These are phyloP conservation scores for Corythornis madagascariensis DNA, from an alignment of 2,113 vertebrate species.

Conservation along the genomic window DNA sequence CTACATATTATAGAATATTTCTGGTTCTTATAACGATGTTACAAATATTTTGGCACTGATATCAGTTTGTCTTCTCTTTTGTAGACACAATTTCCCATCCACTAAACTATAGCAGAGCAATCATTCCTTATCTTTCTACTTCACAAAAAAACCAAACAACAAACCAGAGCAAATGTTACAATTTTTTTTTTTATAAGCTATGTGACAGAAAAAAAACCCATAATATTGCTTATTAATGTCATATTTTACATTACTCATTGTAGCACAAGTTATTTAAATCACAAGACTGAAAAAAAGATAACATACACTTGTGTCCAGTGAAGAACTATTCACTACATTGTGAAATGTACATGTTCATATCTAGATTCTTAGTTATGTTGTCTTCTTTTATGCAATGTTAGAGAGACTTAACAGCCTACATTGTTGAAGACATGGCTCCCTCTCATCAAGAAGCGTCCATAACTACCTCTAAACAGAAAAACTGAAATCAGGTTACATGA, in stretches of 20 bases:
- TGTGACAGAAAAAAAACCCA: background rate
- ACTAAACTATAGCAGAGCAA: background rate
- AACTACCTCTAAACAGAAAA: background rate
- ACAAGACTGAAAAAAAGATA: background rate
- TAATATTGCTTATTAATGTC: background rate
- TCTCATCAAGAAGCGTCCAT: background rate
- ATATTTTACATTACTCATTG: slow-evolving; percentile 26
- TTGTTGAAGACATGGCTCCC: background rate
- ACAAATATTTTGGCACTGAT: slow-evolving; percentile 56
- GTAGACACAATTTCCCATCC: slow-evolving; percentile 52
- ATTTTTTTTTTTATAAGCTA: slow-evolving; percentile 9
- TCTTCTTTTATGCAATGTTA: slow-evolving; percentile 3
- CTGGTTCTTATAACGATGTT: slow-evolving; percentile 13
- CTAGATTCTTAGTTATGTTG: slow-evolving; percentile 17
- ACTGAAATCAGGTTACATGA: background rate
- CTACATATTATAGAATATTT: background rate
- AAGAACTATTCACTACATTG: background rate
- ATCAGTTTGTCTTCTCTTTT: slow-evolving; percentile 48
- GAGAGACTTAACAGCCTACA: background rate
- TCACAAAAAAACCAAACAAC: slow-evolving; percentile 46
- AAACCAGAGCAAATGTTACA: background rate
- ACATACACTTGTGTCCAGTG: background rate
- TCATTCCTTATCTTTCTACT: slow-evolving; percentile 8
- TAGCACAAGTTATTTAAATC: background rate
- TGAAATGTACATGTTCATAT: slow-evolving; percentile 11